These are phyloP conservation scores for Mormyrus hasselquistii DNA, from an alignment of 2,797 vertebrate species.

Conservation along the genomic window DNA sequence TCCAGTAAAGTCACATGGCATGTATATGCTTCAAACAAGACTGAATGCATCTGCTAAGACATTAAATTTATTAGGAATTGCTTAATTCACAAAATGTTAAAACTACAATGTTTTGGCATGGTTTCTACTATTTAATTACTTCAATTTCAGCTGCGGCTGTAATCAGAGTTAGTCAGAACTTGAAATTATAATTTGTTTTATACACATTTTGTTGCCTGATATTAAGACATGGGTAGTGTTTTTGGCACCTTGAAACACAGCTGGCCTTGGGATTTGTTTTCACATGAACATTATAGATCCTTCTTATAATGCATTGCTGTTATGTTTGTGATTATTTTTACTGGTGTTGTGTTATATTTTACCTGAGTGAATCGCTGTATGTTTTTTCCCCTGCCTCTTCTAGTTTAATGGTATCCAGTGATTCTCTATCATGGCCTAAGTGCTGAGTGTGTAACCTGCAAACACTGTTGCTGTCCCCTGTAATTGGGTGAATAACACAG, in stretches of 20 bases:
- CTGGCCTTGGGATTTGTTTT: background rate
- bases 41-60: background rate
- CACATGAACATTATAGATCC: background rate
- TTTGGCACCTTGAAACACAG: background rate
- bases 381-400: background rate
- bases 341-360: background rate
- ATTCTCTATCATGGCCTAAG: background rate
- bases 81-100: background rate
- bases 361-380: background rate
- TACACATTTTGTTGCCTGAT: background rate
- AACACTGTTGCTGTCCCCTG: background rate
- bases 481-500: conserved; percentile 8
- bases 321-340: background rate
- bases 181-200: background rate
- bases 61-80: background rate
- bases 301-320: background rate
- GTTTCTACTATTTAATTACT: background rate
- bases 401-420: background rate
- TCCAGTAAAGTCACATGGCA: background rate
- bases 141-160: background rate
- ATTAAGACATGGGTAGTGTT: background rate
- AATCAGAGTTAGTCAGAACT: background rate
- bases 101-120: background rate
- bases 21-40: background rate
- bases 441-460: background rate